phyloP scores from a whole-genome alignment of 2,113 vertebrate species.

The Charina bottae region DNA sequence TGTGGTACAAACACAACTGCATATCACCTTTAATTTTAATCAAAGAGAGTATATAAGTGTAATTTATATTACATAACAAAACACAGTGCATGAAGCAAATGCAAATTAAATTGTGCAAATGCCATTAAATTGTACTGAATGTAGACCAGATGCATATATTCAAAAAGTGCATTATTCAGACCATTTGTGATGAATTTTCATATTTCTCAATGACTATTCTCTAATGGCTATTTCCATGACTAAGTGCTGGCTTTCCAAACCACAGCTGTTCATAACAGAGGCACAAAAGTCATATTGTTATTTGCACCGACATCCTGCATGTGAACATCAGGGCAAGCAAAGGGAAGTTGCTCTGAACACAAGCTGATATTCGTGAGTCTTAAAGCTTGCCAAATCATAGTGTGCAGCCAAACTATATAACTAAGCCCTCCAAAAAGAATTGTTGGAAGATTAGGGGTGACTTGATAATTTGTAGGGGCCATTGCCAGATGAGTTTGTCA shows the following conservation, averaged over 20 bases:
- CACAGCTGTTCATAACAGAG: background rate
- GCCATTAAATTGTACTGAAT: conserved; percentile 26
- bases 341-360: background rate
- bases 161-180: conserved; percentile 22
- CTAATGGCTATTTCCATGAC: background rate
- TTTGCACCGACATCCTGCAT: conserved; percentile 3
- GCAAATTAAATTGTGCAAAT: background rate
- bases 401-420: background rate
- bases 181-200: conserved; percentile 50
- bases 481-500: background rate
- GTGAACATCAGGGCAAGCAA: background rate
- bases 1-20: background rate
- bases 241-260: conserved; percentile 34
- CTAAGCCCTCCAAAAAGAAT: background rate
- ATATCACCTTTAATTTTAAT: conserved; percentile 23
- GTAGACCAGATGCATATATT: background rate
- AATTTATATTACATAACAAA: conserved; percentile 39
- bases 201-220: conserved; percentile 20
- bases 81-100: conserved; percentile 26
- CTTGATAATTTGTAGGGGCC: background rate
- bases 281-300: background rate
- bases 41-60: conserved; percentile 28
- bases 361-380: background rate
- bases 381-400: background rate
- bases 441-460: background rate